Percentiles rank a stretch among this genome's conserved stretches.
These are phyloP conservation scores for Sigmodon hispidus DNA, from an alignment of 2,113 vertebrate genomes.

Conservation along the genomic window DNA sequence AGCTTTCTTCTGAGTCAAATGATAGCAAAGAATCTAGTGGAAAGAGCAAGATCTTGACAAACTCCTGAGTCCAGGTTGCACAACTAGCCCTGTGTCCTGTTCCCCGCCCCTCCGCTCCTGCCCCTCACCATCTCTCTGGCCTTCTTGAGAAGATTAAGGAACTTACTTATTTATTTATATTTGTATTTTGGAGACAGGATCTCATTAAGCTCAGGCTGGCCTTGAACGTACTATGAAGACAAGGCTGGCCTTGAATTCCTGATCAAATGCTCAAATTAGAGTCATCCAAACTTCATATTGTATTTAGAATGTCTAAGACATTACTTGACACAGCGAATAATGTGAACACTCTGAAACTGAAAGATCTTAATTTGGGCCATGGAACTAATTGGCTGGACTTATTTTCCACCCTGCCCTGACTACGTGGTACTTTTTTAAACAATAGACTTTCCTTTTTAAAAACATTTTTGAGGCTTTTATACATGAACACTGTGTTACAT, in stretches of 20 bases:
- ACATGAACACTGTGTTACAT: not conserved
- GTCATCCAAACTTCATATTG: not conserved
- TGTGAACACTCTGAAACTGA: not conserved
- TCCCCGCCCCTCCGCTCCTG: no score
- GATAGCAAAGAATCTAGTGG: not conserved
- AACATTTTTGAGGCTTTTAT: not conserved
- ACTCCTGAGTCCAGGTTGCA: not conserved
- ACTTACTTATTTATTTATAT: not conserved
- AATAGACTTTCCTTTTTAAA: not conserved
- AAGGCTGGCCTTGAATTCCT: not conserved
- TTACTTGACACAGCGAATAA: not conserved
- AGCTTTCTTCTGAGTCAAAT: not conserved
- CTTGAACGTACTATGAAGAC: not conserved
- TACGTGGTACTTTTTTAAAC: not conserved
- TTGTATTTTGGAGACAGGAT: not conserved
- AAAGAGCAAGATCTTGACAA: not conserved
- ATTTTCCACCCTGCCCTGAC: not conserved
- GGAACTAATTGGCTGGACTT: not conserved
- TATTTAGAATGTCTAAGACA: not conserved
- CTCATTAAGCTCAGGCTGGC: not conserved
- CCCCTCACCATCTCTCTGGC: no score
- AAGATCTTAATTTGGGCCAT: not conserved
- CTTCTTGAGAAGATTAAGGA: not conserved
- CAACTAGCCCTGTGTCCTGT: not conserved
- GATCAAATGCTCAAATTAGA: not conserved